phyloP scores from a whole-genome alignment of 2,113 vertebrate species.

The Microtus ochrogaster region DNA sequence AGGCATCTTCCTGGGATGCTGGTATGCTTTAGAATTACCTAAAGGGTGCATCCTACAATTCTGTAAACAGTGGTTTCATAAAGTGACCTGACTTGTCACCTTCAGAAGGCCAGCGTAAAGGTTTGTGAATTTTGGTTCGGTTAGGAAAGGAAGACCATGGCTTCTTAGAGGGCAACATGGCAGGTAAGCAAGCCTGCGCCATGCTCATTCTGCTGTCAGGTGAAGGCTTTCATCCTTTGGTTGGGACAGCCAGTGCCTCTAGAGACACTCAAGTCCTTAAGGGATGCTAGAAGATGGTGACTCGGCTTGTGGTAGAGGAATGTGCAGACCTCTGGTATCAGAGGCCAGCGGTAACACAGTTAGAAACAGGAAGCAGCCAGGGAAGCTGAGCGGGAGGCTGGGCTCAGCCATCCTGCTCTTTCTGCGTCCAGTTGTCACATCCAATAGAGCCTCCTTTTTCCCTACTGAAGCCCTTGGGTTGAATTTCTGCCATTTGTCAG shows the following conservation, averaged over 20 bases:
- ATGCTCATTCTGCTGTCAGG: neutral
- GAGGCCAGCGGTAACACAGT: neutral
- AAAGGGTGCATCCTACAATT: neutral
- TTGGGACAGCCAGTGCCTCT: neutral
- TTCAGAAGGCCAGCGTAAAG: neutral
- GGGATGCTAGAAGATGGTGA: neutral
- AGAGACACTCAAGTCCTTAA: neutral
- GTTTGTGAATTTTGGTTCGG: neutral
- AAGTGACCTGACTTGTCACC: neutral
- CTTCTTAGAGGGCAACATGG: neutral
- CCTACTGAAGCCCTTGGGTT: slow-evolving; percentile 39
- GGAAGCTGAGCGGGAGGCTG: neutral
- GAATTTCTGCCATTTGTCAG: slow-evolving; percentile 60
- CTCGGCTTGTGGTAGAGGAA: neutral
- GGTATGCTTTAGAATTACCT: neutral
- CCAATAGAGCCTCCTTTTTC: neutral
- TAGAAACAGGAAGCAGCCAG: neutral
- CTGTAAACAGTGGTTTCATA: neutral
- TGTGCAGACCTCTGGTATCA: neutral
- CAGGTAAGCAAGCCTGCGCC: neutral
- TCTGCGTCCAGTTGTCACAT: neutral
- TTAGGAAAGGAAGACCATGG: neutral
- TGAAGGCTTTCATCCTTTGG: neutral
- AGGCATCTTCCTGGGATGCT: neutral
- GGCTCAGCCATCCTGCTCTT: neutral